Base-by-base conservation (phyloP, 2,888 invertebrate species). In the Sturmia bella region DNA sequence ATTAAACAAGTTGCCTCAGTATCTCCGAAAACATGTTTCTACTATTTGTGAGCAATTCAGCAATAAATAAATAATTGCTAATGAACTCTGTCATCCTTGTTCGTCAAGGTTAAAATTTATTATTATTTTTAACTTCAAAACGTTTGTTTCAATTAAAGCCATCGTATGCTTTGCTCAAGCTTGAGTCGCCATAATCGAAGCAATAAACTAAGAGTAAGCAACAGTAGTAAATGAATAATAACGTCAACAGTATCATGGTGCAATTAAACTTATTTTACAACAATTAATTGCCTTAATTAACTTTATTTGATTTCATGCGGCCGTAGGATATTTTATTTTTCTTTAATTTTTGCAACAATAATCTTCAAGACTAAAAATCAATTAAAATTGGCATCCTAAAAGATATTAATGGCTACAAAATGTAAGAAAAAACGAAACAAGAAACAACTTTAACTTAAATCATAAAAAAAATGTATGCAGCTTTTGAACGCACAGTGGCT, bases 291-390 rank as follows among this genome's bases (percentile, higher is more conserved):
- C 54, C 54, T 82, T 78, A 82, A 82, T 82, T 82, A 82, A 78
- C 74, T 78, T 82, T 73, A 74, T 78, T 78, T 82, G 77, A 77
- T 82, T 82, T 82, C 82, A 70, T 32, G 82, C 74, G 59, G 66
- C 70, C 63, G 39, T 43, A 68, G 77, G 52, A 64, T 48, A 68
- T 15, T 15, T 57, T 48, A 45, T 15, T 63, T 32, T 19, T 63
- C 45, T 50, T 39, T 45, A 19, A 13, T 9, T 52, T 41, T 32
- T 52, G 27, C 63, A 59, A 54, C 39, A 66, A 73, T 76, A 76
- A 85, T 85, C 83, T 84, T 70, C 84, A 86, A 88, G 89, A 88
- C 88, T 88, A 89, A 89, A 87, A 88, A 89, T 88, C 89, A 88
- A 88, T 88, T 89, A 88, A 88, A 88, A 89, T 87, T 88, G 88